A percentile compares a stretch with the other conserved stretches of the same genome.
These are phyloP conservation scores for Botia almorhae DNA, from an alignment of 2,797 vertebrate genomes.

Conservation along the genomic window DNA sequence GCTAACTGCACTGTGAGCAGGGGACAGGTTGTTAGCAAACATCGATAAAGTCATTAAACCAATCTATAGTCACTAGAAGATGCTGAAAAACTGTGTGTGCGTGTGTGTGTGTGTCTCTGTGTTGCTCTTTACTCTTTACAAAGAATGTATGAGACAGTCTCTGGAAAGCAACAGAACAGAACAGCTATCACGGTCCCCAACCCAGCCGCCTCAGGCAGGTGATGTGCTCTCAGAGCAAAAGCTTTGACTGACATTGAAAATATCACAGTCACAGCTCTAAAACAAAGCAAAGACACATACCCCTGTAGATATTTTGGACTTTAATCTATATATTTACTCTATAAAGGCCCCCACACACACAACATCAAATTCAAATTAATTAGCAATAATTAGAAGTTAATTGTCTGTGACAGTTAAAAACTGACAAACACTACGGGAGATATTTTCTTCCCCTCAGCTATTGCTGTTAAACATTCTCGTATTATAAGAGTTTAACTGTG, in stretches of 20 bases:
- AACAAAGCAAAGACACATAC: too few species aligned
- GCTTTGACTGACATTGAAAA: too few species aligned
- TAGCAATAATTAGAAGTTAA: slow-evolving; percentile 21
- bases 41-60: slow-evolving; percentile 59
- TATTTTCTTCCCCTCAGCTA: neutral
- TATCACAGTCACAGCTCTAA: too few species aligned
- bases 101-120: neutral
- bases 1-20: slow-evolving; percentile 19
- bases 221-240: too few species aligned
- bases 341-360: neutral
- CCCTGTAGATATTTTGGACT: too few species aligned
- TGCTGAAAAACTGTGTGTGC: neutral
- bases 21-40: slow-evolving; percentile 43
- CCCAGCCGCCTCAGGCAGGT: too few species aligned
- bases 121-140: neutral
- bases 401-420: slow-evolving; percentile 9
- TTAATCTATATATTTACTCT: neutral
- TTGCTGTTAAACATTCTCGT: neutral
- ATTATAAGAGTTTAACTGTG: neutral
- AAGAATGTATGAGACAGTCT: too few species aligned
- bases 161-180: too few species aligned
- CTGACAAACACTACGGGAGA: neutral
- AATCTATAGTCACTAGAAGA: slow-evolving; percentile 38
- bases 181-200: too few species aligned
- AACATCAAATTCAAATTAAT: too few species aligned